These are phyloP conservation scores for Aphidius ervi DNA, from an alignment of 1,140 invertebrate species.

Conservation along the genomic window DNA sequence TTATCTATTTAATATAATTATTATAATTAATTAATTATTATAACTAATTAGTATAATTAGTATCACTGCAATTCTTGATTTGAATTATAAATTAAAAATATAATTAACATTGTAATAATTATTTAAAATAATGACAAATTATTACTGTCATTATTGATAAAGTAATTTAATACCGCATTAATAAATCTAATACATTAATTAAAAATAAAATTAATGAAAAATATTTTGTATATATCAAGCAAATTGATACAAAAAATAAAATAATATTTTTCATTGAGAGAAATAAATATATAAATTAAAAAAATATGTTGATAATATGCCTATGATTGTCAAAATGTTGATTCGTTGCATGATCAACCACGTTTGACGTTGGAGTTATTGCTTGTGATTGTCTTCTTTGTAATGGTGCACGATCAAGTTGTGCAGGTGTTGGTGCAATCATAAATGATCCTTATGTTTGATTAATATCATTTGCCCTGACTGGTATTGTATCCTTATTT, in stretches of 20 bases:
- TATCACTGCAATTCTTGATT: too few species aligned
- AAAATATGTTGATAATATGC: constrained; percentile 1
- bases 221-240: background rate
- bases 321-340: too few species aligned
- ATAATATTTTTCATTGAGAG: too few species aligned
- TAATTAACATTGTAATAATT: too few species aligned
- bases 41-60: too few species aligned
- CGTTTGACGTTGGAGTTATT: constrained; percentile 44
- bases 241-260: too few species aligned
- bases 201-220: background rate
- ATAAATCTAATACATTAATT: background rate
- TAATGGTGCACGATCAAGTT: constrained; percentile 80
- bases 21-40: constrained; percentile 1
- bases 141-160: constrained; percentile 5
- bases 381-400: constrained; percentile 74
- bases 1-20: too few species aligned
- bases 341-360: constrained; percentile 41
- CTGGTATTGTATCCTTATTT: constrained; percentile 33
- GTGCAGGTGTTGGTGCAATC: constrained; percentile 87
- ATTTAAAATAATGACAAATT: too few species aligned
- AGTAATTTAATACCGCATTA: constrained; percentile 28
- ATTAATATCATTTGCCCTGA: constrained; percentile 47
- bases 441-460: constrained; percentile 64
- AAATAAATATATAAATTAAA: too few species aligned
- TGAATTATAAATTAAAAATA: too few species aligned